Conservation (phyloP, 2,888 invertebrate genomes). For the Tenthredo scrophulariae region DNA sequence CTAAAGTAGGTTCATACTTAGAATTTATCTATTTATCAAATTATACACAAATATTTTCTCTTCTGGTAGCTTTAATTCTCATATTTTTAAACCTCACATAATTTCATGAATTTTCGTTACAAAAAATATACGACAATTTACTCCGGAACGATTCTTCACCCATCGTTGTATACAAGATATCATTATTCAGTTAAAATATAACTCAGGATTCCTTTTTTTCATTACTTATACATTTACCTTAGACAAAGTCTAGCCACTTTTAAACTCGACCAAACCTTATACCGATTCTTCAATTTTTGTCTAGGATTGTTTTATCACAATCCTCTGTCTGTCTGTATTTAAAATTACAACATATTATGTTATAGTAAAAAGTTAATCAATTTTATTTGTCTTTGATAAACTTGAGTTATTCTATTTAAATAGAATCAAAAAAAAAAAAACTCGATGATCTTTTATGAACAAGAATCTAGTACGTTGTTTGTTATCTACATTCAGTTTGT, state of each 20-base stretch:
- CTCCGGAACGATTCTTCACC: background rate
- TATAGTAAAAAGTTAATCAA: background rate
- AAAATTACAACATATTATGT: background rate
- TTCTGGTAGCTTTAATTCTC: background rate
- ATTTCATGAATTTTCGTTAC: background rate
- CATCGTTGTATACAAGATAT: background rate
- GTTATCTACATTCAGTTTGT: background rate
- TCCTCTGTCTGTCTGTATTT: background rate
- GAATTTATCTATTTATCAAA: slow-evolving; percentile 1
- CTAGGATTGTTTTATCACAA: slow-evolving; percentile 52
- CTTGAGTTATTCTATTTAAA: background rate
- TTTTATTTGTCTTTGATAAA: background rate
- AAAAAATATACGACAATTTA: background rate
- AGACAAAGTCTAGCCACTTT: background rate
- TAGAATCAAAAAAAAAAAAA: background rate
- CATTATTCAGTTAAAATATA: background rate
- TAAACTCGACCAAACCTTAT: background rate
- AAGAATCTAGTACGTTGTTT: background rate
- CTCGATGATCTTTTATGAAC: background rate
- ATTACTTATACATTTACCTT: background rate
- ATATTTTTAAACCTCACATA: background rate
- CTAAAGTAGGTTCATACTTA: slow-evolving; percentile 81
- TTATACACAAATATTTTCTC: background rate
- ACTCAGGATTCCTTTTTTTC: background rate
- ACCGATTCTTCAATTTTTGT: slow-evolving; percentile 50